A percentile compares a stretch with the other conserved stretches of the same genome.
Conservation (phyloP, 2,113 vertebrate genomes). For the Puffinus mauretanicus region DNA sequence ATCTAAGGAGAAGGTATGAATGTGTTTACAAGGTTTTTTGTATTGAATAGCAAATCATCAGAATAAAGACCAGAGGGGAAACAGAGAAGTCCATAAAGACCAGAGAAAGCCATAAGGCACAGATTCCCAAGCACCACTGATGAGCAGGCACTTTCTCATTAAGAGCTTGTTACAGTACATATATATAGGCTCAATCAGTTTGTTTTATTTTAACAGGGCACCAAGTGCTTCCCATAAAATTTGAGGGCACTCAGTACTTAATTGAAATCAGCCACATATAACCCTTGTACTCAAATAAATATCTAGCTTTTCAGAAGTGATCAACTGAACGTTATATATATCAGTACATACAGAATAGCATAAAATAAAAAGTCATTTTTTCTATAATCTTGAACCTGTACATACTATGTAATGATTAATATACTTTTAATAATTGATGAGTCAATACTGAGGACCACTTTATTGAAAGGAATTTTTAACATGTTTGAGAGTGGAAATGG, state of each 20-base stretch:
- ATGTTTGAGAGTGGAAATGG: neutral
- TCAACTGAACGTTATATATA: neutral
- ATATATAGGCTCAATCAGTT: neutral
- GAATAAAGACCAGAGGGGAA: neutral
- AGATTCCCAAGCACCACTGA: neutral
- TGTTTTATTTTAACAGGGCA: constrained; percentile 15
- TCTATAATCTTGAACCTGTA: neutral
- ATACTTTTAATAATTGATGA: neutral
- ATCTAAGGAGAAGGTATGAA: neutral
- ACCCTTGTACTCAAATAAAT: neutral
- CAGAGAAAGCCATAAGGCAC: neutral
- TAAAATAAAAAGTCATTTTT: neutral
- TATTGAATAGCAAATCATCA: neutral
- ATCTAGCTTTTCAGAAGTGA: neutral
- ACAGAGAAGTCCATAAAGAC: neutral
- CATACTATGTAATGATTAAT: neutral
- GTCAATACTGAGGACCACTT: neutral
- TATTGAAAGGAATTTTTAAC: neutral
- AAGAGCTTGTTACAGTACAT: neutral
- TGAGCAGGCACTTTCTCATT: neutral
- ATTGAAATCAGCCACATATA: constrained; percentile 11
- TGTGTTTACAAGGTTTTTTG: neutral
- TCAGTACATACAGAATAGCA: neutral
- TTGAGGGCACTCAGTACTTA: neutral
- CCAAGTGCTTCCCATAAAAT: neutral